Evolutionary conservation across 2,797 vertebrate species (phyloP), one percentile per base, ranked within the genome.

Genomic region (Chrysocyon brachyurus): DNA sequence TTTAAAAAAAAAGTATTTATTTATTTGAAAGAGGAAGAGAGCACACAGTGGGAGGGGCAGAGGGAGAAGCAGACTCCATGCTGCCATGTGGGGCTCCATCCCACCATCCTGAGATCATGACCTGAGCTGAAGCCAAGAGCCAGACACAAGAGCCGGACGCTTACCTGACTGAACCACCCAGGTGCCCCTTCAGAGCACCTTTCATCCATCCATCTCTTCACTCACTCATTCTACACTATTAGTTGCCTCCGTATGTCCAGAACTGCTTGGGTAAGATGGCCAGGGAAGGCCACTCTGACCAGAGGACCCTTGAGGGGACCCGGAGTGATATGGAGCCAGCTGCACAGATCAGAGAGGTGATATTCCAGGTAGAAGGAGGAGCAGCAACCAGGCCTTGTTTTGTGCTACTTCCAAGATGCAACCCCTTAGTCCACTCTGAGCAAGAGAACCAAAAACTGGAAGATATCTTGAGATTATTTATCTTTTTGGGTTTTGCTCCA

Each of bases 361-460:
- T 9, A 0, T 21, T 57, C 1, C 54, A 5, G 31, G 49, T 24
- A 5, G 63, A 68, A 59, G 52, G 61, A 59, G 33, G 3, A 61
- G 46, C 16, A 5, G 16, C 33, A 28, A 40, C 72, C 56, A 19
- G 46, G 72, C 66, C 72, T 49, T 12, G 12, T 12, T 59, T 9
- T 8, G 24, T 49, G 66, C 70, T 10, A 3, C 54, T 3, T 22
- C 49, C 59, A 56, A 52, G 56, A 61, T 68, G 36, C 52, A 64
- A 1, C 6, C 26, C 66, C 52, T 79, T 2, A 5, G 15, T 63
- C 36, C 19, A 2, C 17, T 68, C 24, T 12, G 19, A 86, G 7
- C 97, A 85, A 81, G 93, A 96, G 88, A 90, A 85, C 91, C 56
- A 87, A 87, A 93, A 0, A 1, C 66, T 9, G 3, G 19, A 52